Base-by-base conservation (phyloP, 2,113 vertebrate genomes). In the Pyxicephalus adspersus region DNA sequence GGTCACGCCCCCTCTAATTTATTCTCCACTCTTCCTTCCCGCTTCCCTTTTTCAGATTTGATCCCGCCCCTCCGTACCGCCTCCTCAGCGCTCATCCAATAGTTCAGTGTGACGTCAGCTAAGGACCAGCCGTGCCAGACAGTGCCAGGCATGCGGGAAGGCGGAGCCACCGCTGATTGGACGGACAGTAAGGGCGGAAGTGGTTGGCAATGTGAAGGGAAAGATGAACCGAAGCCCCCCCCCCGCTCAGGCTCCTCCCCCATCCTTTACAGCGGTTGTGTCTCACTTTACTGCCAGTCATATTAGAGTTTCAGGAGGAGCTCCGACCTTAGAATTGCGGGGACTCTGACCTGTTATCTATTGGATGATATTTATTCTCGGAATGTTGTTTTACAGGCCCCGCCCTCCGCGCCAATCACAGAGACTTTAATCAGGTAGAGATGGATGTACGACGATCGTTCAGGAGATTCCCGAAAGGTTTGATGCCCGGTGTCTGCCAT, bases 381-480 rank as follows among this genome's bases (percentile, higher is more conserved):
- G 64, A 38, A 9, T 57, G 13, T 23, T 73, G n/a, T 76, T 28
- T 76, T 29, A 45, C 2, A 73, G 93, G 93, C 87, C 34, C 91
- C 87, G 84, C 90, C 88, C 86, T 90, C 64, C 86, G 91, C 15
- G 86, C 90, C 78, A 87, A 87, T 85, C 93, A 95, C 86, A 93
- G 91, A 63, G 94, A 95, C 85, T 93, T 87, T 83, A 92, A 91
- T 84, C 94, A 95, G 86, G 93, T 95, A 31, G 85, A 93, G 28
- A 86, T 95, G 76, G 94, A 95, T 81, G 94, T 95, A 74, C 87
- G 86, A 15, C 90, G 94, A 63, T 95, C 94, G 15, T 85, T 92
- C 84, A 90, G 92, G 60, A 87, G 94, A 17, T 95, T 95, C 65
- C 94, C 94, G 0, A 89, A 86, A 90, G 91, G 94, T 95, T 54